Evolutionary conservation across 2,888 invertebrate species (phyloP), one percentile per base, ranked within the genome.

Genomic region (Apamea epomidion): DNA sequence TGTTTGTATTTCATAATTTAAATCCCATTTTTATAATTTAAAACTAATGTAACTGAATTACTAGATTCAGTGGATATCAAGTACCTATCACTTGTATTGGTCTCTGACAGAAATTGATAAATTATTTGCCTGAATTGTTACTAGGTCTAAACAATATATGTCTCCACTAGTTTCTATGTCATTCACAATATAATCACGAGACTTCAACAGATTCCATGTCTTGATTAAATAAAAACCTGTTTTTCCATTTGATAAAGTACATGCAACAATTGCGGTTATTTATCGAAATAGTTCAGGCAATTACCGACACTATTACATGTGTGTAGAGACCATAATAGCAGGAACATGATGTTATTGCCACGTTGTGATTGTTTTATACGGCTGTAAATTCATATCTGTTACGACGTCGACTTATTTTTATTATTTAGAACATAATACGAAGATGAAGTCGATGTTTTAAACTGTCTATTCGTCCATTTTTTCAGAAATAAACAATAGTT

Each of bases 401-500:
- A 78, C 6, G 75, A 51, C 16, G 76, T 78, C 42, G 74, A 78
- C 75, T 81, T 87, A 73, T 80, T 85, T 86, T 82, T 87, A 80
- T 89, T 89, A 89, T 88, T 82, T 86, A 67, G 62, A 70, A 78
- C 48, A 78, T 87, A 84, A 82, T 83, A 78, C n/a, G 32, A 80
- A 80, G 65, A 48, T 70, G 37, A 81, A 79, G 87, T 69, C 76
- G 81, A 77, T 69, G 58, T 80, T 76, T 25, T 6, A 64, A 76
- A 85, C 37, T 82, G 77, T 83, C 25, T 74, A 48, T 76, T 71
- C 78, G 60, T 78, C 68, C 60, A 69, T 70, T 76, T 76, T 77
- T 78, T 77, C 81, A 62, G 83, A 81, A 88, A 88, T 88, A 88
- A 86, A 88, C 74, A 84, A 73, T 79, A 77, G 68, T 71, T 68